phyloP scores from a whole-genome alignment of 1,140 invertebrate species.

The Eurosta solidaginis region DNA sequence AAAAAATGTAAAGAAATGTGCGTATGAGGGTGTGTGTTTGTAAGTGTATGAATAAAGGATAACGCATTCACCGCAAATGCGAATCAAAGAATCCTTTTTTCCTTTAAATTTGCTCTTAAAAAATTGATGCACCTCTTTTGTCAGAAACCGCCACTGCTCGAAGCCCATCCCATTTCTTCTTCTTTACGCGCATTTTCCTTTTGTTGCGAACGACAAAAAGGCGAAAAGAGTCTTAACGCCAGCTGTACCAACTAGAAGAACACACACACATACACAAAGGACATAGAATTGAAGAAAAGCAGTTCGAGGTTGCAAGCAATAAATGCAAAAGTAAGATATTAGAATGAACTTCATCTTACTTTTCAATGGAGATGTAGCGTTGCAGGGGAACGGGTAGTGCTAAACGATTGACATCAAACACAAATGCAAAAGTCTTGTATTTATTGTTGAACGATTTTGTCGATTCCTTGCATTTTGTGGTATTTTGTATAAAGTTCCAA shows the following conservation, averaged over 20 bases:
- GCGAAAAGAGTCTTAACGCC: slow-evolving; percentile 40
- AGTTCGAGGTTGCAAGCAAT: background rate
- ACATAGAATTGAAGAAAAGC: background rate
- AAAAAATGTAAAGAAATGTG: background rate
- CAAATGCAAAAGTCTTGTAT: background rate
- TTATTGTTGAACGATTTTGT: background rate
- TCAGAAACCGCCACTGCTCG: slow-evolving; percentile 1
- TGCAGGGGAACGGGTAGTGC: too few relatives aligned
- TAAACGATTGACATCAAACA: background rate
- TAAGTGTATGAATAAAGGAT: background rate
- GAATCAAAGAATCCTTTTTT: slow-evolving; percentile 31
- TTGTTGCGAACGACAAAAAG: slow-evolving; percentile 9
- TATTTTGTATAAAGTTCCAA: too few relatives aligned
- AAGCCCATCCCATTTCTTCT: background rate
- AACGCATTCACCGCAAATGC: background rate
- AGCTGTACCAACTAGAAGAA: slow-evolving; percentile 39
- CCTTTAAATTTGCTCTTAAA: slow-evolving; percentile 19
- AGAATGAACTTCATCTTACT: background rate
- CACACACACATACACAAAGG: slow-evolving; percentile 30
- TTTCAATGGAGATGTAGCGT: background rate
- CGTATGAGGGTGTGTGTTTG: background rate
- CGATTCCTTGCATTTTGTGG: too few relatives aligned
- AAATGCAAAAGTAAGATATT: background rate
- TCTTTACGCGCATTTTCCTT: background rate
- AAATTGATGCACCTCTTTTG: slow-evolving; percentile 31